Evolutionary conservation across 2,797 vertebrate species (phyloP).

Genomic region (Numenius phaeopus): DNA sequence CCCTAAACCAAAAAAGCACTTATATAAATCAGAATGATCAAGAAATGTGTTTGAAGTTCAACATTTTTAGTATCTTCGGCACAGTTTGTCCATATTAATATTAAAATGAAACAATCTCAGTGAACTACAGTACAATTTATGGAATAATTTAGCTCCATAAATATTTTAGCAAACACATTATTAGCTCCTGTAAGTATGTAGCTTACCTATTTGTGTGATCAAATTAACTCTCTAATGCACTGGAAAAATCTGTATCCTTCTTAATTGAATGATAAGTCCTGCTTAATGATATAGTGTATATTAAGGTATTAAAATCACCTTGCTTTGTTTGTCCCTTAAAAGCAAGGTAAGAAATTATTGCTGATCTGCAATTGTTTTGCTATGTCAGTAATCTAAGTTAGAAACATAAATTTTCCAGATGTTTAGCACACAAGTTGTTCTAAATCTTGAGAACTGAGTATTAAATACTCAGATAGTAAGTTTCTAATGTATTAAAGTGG

Average conservation of each 20-base stretch:
- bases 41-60: conserved; percentile 27
- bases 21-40: conserved; percentile 26
- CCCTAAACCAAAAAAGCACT: neutral
- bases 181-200: neutral
- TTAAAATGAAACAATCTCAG: conserved; percentile 24
- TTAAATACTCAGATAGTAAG: neutral
- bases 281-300: neutral
- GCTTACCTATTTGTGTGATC: neutral
- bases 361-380: neutral
- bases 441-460: neutral
- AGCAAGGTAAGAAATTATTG: neutral
- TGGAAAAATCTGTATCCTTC: neutral
- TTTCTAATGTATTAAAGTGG: neutral
- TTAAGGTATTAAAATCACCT: neutral
- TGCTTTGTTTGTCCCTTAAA: neutral
- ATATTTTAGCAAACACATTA: conserved; percentile 40
- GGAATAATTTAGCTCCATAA: conserved; percentile 40
- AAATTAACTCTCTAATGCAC: conserved; percentile 10
- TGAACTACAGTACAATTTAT: conserved; percentile 15
- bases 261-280: neutral
- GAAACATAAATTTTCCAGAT: neutral
- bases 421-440: neutral
- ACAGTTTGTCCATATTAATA: conserved; percentile 39
- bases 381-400: neutral
- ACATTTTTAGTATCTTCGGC: conserved; percentile 14